A percentile compares a stretch with the other conserved stretches of the same genome.
phyloP scores from a whole-genome alignment of 2,113 vertebrate species.

The Tympanuchus pallidicinctus region DNA sequence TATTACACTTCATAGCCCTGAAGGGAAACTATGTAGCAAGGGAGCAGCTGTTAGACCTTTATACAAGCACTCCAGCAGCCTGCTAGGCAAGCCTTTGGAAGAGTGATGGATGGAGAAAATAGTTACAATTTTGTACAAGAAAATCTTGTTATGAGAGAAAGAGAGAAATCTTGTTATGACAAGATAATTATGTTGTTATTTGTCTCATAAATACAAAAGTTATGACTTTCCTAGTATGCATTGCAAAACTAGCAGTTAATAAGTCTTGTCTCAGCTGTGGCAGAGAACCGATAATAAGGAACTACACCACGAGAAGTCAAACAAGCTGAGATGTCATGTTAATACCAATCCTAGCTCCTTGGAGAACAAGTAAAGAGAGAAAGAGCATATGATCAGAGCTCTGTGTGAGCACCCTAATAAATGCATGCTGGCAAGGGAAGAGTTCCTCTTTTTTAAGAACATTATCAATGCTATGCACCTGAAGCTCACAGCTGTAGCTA shows the following conservation, averaged over 20 bases:
- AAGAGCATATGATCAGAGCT: not conserved
- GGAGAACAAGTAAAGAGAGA: not conserved
- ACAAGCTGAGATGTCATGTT: not conserved
- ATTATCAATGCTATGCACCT: not conserved
- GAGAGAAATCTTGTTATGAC: not conserved
- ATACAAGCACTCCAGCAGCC: not conserved
- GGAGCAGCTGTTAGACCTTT: not conserved
- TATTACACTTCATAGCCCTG: not conserved
- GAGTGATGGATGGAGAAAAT: not conserved
- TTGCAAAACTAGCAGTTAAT: not conserved
- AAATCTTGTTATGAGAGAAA: conserved; percentile 19
- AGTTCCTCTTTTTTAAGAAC: not conserved
- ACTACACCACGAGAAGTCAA: not conserved
- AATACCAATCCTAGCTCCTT: conserved; percentile 4
- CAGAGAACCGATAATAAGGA: not conserved
- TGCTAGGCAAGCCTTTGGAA: not conserved
- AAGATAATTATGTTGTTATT: not conserved
- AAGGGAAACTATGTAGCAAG: not conserved
- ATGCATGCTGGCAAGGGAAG: not conserved
- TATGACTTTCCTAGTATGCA: not conserved
- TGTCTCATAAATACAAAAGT: conserved; percentile 1
- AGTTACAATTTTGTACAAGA: not conserved
- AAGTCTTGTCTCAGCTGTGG: not conserved
- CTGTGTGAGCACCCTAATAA: not conserved
- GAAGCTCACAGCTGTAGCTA: not conserved